Base-by-base conservation (phyloP, 1,140 invertebrate genomes). In the Habropoda laboriosa region DNA sequence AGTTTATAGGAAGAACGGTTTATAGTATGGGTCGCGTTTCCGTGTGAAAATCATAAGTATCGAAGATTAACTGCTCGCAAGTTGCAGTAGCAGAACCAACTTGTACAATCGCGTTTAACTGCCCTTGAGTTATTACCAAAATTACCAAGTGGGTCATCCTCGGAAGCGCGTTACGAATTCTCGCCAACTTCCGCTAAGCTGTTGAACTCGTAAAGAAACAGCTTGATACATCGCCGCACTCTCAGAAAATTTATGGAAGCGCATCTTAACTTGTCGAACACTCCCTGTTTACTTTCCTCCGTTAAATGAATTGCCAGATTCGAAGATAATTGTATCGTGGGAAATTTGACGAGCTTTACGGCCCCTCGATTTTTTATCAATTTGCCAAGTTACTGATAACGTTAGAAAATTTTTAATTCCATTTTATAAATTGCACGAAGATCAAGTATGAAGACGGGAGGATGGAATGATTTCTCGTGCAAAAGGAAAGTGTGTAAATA, bases 51-150 rank as follows among this genome's bases (percentile, higher is more conserved):
- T 18, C 35, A 8, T 8, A 63, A 40, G 13, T 2, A 27, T 38
- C 45, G 18, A 42, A n/a, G 18, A 63, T 63, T 38, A 63, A 71
- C 51, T 16, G 21, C 68, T 8, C 12, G 30, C n/a, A 27, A 61
- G 21, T 47, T 27, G 1, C 70, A 24, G n/a, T n/a, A n/a, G 24
- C 21, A 40, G 30, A 49, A 40, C 1, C 42, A 18, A 63, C 71
- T 61, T 51, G 45, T 38, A 55, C 35, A 32, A 27, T 35, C 21
- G 13, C 10, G 58, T 40, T 74, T 35, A 74, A 16, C 35, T 51
- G n/a, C 42, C 70, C n/a, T 66, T 75, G 72, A 75, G 35, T 75
- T 75, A 75, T 75, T 64, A 53, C 45, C 27, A 12, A 53, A 64
- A 75, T 75, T 66, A 75, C 60, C 30, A 64, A 75, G 72, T 74